Conservation (phyloP, 1,140 invertebrate species). For the Ips nitidus region DNA sequence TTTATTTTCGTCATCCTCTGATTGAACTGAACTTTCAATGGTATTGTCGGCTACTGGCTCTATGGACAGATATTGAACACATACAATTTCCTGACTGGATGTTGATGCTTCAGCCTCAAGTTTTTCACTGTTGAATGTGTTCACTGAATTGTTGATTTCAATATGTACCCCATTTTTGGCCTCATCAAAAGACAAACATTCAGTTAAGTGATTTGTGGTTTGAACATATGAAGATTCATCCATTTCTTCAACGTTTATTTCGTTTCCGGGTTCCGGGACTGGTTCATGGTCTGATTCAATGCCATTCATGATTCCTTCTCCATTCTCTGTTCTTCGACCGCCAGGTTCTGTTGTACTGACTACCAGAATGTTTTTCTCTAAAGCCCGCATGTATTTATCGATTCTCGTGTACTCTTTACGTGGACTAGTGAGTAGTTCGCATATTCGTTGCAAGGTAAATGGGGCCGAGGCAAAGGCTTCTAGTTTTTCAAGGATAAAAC, state of each 20-base stretch:
- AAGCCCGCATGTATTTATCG: slow-evolving; percentile 94
- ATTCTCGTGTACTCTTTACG: slow-evolving; percentile 92
- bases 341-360: slow-evolving; percentile 93
- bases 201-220: slow-evolving; percentile 24
- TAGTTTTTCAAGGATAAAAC: slow-evolving; percentile 77
- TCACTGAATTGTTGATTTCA: slow-evolving; percentile 9
- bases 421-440: slow-evolving; percentile 88
- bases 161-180: slow-evolving; percentile 10
- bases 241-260: slow-evolving; percentile 71
- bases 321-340: slow-evolving; percentile 62
- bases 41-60: slow-evolving; percentile 34
- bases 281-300: slow-evolving; percentile 51
- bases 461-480: slow-evolving; percentile 87
- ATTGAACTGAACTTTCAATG: background rate
- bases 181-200: slow-evolving; percentile 9
- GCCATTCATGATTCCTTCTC: slow-evolving; percentile 64
- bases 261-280: slow-evolving; percentile 61
- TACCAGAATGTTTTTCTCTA: slow-evolving; percentile 93
- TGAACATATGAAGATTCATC: slow-evolving; percentile 60
- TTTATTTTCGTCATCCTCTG: slow-evolving; percentile 14
- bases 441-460: slow-evolving; percentile 94
- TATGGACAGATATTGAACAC: slow-evolving; percentile 39
- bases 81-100: slow-evolving; percentile 38
- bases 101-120: slow-evolving; percentile 22
- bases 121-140: slow-evolving; percentile 17